Conservation (phyloP, 2,113 vertebrate species). For the Gallinago jamesoni region DNA sequence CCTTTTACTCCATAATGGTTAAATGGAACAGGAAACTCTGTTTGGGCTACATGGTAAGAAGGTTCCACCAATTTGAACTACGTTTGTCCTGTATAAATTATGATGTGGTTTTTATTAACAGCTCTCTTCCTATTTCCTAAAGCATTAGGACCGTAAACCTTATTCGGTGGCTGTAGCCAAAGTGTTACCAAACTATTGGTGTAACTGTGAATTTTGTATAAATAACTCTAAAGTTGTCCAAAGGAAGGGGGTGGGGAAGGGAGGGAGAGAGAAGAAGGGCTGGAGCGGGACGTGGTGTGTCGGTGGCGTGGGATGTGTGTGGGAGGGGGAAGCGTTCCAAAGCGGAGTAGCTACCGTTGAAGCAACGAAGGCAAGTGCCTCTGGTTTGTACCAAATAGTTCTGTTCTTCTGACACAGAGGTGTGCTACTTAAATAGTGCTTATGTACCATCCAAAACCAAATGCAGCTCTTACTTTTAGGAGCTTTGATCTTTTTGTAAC, state of each 20-base stretch:
- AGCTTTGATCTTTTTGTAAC: neutral
- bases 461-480: neutral
- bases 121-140: neutral
- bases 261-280: neutral
- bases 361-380: constrained; percentile 59
- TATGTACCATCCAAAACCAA: neutral
- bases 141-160: neutral
- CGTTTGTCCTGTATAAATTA: neutral
- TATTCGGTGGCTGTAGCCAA: neutral
- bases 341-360: constrained; percentile 17
- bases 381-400: constrained; percentile 38
- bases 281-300: neutral
- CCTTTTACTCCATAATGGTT: neutral
- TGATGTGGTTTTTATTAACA: neutral
- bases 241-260: neutral
- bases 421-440: neutral
- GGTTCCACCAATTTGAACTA: neutral
- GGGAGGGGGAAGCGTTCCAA: neutral
- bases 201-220: neutral
- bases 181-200: neutral
- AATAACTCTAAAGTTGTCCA: neutral
- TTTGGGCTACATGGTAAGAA: neutral
- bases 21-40: neutral
- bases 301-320: neutral
- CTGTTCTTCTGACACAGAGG: neutral